phyloP scores from a whole-genome alignment of 2,797 vertebrate species.

The Hydrophis major region DNA sequence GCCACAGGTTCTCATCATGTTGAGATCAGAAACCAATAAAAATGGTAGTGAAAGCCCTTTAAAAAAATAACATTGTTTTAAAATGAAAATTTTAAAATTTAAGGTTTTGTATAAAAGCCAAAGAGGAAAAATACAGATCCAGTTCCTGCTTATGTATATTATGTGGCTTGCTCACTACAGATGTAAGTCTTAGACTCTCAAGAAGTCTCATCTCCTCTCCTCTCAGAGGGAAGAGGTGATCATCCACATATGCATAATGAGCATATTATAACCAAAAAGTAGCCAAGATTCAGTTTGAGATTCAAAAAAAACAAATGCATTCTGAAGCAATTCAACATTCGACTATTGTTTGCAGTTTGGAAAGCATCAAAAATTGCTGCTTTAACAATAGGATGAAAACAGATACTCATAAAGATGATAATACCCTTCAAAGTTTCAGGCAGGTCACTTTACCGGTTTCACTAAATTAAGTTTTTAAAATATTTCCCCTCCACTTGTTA shows the following conservation, averaged over 20 bases:
- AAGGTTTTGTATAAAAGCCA: background rate
- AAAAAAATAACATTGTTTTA: background rate
- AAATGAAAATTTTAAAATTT: background rate
- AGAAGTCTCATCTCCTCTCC: background rate
- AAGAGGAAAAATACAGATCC: background rate
- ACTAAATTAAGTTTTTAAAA: background rate
- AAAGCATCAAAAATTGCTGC: background rate
- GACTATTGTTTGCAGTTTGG: background rate
- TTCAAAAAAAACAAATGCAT: background rate
- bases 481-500: background rate
- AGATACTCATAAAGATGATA: background rate
- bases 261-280: background rate
- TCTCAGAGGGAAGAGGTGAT: background rate
- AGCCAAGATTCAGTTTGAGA: background rate
- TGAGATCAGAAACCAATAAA: background rate
- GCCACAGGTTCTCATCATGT: background rate
- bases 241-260: background rate
- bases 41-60: background rate
- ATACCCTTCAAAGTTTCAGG: background rate
- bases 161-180: background rate
- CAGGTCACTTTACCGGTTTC: background rate
- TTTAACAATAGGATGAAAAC: background rate
- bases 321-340: background rate
- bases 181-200: background rate
- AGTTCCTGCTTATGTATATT: background rate